phyloP scores from a whole-genome alignment of 1,140 invertebrate species.

The Cecropterus lyciades region DNA sequence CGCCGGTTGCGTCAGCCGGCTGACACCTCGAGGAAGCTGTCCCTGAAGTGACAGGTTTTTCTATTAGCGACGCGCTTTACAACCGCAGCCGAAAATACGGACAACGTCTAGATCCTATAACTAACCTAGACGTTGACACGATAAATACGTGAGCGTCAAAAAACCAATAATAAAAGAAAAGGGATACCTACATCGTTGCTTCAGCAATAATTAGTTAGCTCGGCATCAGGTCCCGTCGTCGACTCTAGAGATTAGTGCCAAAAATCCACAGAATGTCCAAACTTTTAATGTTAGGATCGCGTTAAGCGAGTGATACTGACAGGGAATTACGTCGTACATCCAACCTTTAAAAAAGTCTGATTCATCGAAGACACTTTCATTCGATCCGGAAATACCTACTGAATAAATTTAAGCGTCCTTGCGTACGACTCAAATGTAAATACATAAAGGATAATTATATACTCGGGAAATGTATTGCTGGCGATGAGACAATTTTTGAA shows the following conservation, averaged over 20 bases:
- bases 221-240: slow-evolving; percentile 45
- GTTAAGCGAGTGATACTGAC: slow-evolving; percentile 61
- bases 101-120: slow-evolving; percentile 16
- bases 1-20: slow-evolving; percentile 59
- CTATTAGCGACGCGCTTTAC: slow-evolving; percentile 54
- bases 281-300: slow-evolving; percentile 67
- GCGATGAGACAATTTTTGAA: slow-evolving; percentile 47
- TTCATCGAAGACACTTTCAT: slow-evolving; percentile 75
- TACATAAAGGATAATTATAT: slow-evolving; percentile 75
- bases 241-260: slow-evolving; percentile 53
- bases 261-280: slow-evolving; percentile 67
- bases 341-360: slow-evolving; percentile 72
- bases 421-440: slow-evolving; percentile 67
- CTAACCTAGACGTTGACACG: slow-evolving; percentile 52
- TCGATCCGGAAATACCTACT: slow-evolving; percentile 75
- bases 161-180: slow-evolving; percentile 37
- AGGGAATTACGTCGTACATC: slow-evolving; percentile 66
- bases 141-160: slow-evolving; percentile 36
- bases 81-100: neutral
- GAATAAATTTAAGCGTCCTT: slow-evolving; percentile 78
- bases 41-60: slow-evolving; percentile 57
- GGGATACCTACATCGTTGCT: slow-evolving; percentile 38
- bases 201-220: slow-evolving; percentile 47
- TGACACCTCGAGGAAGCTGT: slow-evolving; percentile 61
- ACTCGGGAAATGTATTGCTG: slow-evolving; percentile 42